These are phyloP conservation scores for Podotricha telesiphe DNA, from an alignment of 2,888 invertebrate species.

Conservation along the genomic window DNA sequence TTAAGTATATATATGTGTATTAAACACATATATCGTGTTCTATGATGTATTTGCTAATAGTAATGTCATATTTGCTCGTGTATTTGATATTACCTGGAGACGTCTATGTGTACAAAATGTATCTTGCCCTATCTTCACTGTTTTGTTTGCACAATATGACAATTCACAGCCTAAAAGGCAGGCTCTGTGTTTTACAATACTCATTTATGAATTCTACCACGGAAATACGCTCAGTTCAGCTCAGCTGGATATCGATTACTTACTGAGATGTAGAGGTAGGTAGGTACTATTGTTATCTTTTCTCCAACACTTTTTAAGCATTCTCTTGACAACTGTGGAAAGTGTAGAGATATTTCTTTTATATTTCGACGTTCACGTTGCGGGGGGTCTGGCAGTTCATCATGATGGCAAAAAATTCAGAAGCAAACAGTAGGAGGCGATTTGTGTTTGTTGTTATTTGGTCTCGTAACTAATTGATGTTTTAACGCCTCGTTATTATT, in stretches of 20 bases:
- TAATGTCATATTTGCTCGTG: slow-evolving; percentile 56
- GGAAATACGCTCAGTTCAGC: slow-evolving; percentile 34
- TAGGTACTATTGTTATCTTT: slow-evolving; percentile 6
- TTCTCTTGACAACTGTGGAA: slow-evolving; percentile 26
- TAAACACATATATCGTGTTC: slow-evolving; percentile 48
- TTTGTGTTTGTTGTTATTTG: slow-evolving; percentile 60
- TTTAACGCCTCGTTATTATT: slow-evolving; percentile 47
- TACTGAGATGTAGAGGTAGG: slow-evolving; percentile 45
- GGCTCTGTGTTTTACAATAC: slow-evolving; percentile 61
- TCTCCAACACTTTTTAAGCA: slow-evolving; percentile 1
- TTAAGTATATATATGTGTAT: slow-evolving; percentile 24
- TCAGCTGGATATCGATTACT: slow-evolving; percentile 58
- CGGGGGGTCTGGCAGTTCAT: slow-evolving; percentile 50
- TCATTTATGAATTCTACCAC: slow-evolving; percentile 67
- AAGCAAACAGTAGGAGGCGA: slow-evolving; percentile 60
- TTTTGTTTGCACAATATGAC: slow-evolving; percentile 70
- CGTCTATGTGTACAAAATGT: slow-evolving; percentile 60
- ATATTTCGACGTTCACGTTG: slow-evolving; percentile 55
- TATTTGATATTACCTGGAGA: slow-evolving; percentile 55
- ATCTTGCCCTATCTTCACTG: slow-evolving; percentile 60
- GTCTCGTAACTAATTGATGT: slow-evolving; percentile 56
- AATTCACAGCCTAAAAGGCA: slow-evolving; percentile 67
- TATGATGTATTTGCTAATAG: slow-evolving; percentile 49
- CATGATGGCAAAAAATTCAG: slow-evolving; percentile 56
- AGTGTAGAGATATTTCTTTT: slow-evolving; percentile 64